phyloP scores from a whole-genome alignment of 64 coral and sea anemone genomes.

The Porites lutea region DNA sequence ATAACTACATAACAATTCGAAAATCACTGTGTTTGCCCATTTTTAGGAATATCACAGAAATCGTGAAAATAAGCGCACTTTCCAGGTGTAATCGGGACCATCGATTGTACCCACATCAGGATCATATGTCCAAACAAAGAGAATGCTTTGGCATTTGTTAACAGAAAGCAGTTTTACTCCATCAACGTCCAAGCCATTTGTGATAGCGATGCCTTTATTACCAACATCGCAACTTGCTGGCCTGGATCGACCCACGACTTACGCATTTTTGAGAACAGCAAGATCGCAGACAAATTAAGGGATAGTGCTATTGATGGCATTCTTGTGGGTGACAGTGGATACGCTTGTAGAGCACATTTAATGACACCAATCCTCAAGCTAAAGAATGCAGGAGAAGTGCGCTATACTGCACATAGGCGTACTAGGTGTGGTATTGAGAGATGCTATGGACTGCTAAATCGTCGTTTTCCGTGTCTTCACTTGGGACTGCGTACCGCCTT shows the following conservation, averaged over 20 bases:
- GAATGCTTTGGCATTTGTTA: slow-evolving; percentile 40
- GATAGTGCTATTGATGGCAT: background rate
- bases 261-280: slow-evolving; percentile 18
- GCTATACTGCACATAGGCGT: too few species aligned
- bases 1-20: too few species aligned
- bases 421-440: background rate
- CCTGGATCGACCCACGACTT: slow-evolving; percentile 45
- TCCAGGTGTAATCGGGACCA: slow-evolving; percentile 31
- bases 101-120: slow-evolving; percentile 26
- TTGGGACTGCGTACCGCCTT: slow-evolving; percentile 39
- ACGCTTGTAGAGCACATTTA: background rate
- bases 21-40: too few species aligned
- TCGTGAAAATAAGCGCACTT: too few species aligned
- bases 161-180: slow-evolving; percentile 55
- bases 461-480: slow-evolving; percentile 20
- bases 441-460: slow-evolving; percentile 13
- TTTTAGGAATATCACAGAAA: too few species aligned
- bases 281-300: slow-evolving; percentile 12
- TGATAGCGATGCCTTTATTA: slow-evolving; percentile 48
- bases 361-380: too few species aligned
- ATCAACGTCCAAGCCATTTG: slow-evolving; percentile 35
- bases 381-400: too few species aligned
- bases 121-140: slow-evolving; percentile 58
- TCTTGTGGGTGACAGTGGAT: background rate
- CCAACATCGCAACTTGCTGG: slow-evolving; percentile 6